Evolutionary conservation across 2,888 invertebrate species (phyloP).

Genomic region (Eugnorisma glareosa): DNA sequence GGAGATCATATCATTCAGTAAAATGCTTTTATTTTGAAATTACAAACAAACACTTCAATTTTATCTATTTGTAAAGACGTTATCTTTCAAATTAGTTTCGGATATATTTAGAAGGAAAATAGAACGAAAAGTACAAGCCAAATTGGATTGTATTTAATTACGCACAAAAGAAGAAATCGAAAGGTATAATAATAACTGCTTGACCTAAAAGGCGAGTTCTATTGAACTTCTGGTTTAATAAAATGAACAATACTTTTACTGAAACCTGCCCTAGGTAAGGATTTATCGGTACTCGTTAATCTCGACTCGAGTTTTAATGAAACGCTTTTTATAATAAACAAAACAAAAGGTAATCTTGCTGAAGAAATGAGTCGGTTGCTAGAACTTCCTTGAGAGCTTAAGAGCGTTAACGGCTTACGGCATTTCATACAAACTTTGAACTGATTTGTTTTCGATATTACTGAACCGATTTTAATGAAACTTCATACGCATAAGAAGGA

Average conservation of each 20-base stretch:
- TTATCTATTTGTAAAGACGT: too few species aligned
- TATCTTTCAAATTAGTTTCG: not conserved
- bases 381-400: not conserved
- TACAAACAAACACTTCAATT: too few species aligned
- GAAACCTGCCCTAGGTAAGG: constrained; percentile 9
- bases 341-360: not conserved
- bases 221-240: constrained; percentile 5
- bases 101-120: not conserved
- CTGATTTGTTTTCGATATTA: too few species aligned
- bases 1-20: too few species aligned
- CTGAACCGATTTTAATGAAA: too few species aligned
- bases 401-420: too few species aligned
- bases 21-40: too few species aligned
- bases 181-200: constrained; percentile 4
- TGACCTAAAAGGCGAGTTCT: constrained; percentile 22
- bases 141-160: not conserved
- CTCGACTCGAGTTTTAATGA: not conserved
- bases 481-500: too few species aligned
- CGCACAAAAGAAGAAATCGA: not conserved
- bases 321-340: not conserved
- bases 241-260: constrained; percentile 18
- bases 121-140: not conserved
- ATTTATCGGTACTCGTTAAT: constrained; percentile 7
- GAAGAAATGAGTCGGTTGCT: not conserved
- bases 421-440: too few species aligned